phyloP scores from a whole-genome alignment of 2,113 vertebrate species.

The cattle (Bos taurus) region DNA sequence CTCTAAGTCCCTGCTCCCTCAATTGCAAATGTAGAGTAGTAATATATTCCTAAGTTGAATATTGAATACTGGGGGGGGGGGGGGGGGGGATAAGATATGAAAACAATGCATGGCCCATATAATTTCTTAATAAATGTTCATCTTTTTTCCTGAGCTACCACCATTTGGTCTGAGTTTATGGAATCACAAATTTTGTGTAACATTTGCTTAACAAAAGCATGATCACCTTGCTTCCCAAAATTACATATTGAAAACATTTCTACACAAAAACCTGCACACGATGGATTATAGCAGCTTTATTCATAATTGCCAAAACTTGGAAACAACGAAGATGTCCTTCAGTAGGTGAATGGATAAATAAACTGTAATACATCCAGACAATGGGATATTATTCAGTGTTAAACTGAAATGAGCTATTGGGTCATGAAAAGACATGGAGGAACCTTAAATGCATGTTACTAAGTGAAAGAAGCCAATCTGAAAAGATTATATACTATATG shows the following conservation, averaged over 20 bases:
- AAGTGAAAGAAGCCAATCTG: neutral
- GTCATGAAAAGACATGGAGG: neutral
- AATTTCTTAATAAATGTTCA: neutral
- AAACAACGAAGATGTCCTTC: conserved; percentile 9
- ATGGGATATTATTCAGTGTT: neutral
- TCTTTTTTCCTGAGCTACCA: neutral
- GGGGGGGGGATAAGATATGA: neutral
- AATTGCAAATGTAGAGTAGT: neutral
- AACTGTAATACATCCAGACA: neutral
- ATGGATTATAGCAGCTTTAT: neutral
- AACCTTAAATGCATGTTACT: neutral
- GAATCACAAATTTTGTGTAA: conserved; percentile 14
- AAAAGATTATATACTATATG: neutral
- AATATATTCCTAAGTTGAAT: neutral
- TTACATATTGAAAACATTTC: conserved; percentile 7
- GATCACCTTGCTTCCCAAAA: conserved; percentile 17
- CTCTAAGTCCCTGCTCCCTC: neutral
- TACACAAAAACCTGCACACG: neutral
- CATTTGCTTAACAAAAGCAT: conserved; percentile 30
- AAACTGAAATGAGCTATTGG: neutral
- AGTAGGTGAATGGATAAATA: neutral
- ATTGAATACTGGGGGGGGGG: neutral
- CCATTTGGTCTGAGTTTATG: conserved; percentile 35
- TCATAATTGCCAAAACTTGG: neutral
- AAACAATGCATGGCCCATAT: neutral